Evolutionary conservation across 2,113 vertebrate species (phyloP), one percentile per base, ranked within the genome.

Genomic region (Mixornis gularis): DNA sequence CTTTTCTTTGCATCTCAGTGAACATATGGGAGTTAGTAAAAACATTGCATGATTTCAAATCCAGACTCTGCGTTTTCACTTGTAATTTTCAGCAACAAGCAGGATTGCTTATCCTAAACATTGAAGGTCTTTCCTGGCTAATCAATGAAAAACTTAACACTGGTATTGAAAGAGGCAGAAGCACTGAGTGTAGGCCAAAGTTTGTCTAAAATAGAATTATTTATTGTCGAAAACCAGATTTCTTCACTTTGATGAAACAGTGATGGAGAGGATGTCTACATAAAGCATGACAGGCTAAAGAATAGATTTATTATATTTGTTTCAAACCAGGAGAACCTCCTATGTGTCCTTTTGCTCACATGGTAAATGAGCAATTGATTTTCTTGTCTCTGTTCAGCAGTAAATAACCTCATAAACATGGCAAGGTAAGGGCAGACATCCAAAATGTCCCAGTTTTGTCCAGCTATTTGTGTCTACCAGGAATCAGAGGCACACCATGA

Each of bases 311-410:
- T 87, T 79, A 14, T 59, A 36, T 62, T 62, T 38, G 46, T 63
- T 95, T 91, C 48, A 87, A 32, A 46, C 15, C 48, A 72, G 14
- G 87, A 73, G 29, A 72, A 90, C 32, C 29, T 79, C 26, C 38
- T 21, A n/a, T 34, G 46, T 51, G 89, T 82, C 51, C 46, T 87
- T 88, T 91, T 85, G 32, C 71, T 80, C 21, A 6, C 38, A 77
- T 34, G 26, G 90, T 88, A 85, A 85, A 85, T 38, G 68, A 69
- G 26, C 71, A 70, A 83, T 79, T 85, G 76, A 85, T 94, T 92
- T 95, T 93, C 55, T 85, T 8, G 4, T 88, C 58, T 85, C 76
- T 88, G 16, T 70, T 65, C 68, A 88, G 72, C 55, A 77, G 79
- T 77, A 90, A 90, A 70, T 92, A 90, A 85, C 55, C 19, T 73